Evolutionary conservation across 1,140 invertebrate genomes (phyloP), one percentile per base, ranked within the genome.

Genomic region (Thaumetopoea pityocampa): DNA sequence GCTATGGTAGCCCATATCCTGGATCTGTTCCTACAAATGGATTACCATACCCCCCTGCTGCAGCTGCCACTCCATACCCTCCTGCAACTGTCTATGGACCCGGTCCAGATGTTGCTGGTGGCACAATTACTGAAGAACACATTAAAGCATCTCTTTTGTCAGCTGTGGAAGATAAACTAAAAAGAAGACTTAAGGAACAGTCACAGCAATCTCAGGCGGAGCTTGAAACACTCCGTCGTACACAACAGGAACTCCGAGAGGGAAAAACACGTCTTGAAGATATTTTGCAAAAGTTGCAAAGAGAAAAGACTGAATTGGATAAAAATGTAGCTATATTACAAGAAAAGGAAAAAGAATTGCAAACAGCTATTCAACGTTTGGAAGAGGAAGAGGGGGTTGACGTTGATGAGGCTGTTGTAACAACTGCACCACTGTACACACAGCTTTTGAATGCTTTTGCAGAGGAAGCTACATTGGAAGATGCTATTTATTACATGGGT

Each of bases 401-500:
- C 84, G 93, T 98, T 30, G 98, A 99, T 86, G 96, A 99, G 76
- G 97, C 96, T 44, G 97, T 99, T 35, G 96, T 95, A 11, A 97
- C 98, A 3, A 96, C 96, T 41, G 94, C 97, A 23, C 98, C 98
- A 1, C 83, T 99, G 15, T 99, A 99, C 74, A 96, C 95, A 87
- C 98, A 99, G 89, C 91, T 99, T 68, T 81, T 99, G 16, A 96
- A 96, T 86, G 92, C 96, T 17, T 99, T 96, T 90, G 96, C 96
- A 30, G 97, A 99, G 85, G 98, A 99, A 87, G 96, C 97, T 58
- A 97, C 98, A 5, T 92, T 95, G 29, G 98, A 99, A 87, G 98
- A 99, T 89, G 94, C 97, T 33, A 98, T 99, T 64, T 99, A 99
- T 81, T 98, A 97, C 79, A 91, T 99, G 68, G 96, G 96, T n/a